Conservation (phyloP, 2,113 vertebrate genomes). For the Oreochromis aureus region DNA sequence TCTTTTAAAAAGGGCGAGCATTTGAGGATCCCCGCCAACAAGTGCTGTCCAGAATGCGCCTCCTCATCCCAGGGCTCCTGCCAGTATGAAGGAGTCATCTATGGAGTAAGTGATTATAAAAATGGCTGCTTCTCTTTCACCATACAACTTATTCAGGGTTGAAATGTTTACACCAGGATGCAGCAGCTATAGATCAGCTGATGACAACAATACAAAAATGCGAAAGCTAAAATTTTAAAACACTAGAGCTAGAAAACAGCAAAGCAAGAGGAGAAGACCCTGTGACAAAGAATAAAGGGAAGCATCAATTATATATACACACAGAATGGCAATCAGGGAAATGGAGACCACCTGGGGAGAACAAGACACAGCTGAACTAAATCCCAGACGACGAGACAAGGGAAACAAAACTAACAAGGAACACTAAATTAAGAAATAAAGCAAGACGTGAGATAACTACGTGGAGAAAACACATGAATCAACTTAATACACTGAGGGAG, state of each 20-base stretch:
- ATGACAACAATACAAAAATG: background rate
- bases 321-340: background rate
- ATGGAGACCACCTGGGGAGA: background rate
- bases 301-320: background rate
- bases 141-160: background rate
- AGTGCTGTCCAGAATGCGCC: constrained; percentile 86
- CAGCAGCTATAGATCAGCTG: background rate
- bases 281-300: background rate
- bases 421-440: background rate
- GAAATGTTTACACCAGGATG: background rate
- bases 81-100: constrained; percentile 71
- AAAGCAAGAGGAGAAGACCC: background rate
- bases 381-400: background rate
- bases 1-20: constrained; percentile 78
- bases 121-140: background rate
- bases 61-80: constrained; percentile 71
- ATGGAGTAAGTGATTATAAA: constrained; percentile 74
- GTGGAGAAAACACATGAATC: background rate
- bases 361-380: background rate
- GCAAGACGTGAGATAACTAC: background rate
- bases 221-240: background rate
- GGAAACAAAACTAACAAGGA: background rate
- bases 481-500: background rate
- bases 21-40: constrained; percentile 78
- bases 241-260: background rate